A percentile compares a stretch with the other conserved stretches of the same genome.
These are phyloP conservation scores for Stomatorhinus ivindoensis DNA, from an alignment of 2,113 vertebrate species.

Conservation along the genomic window DNA sequence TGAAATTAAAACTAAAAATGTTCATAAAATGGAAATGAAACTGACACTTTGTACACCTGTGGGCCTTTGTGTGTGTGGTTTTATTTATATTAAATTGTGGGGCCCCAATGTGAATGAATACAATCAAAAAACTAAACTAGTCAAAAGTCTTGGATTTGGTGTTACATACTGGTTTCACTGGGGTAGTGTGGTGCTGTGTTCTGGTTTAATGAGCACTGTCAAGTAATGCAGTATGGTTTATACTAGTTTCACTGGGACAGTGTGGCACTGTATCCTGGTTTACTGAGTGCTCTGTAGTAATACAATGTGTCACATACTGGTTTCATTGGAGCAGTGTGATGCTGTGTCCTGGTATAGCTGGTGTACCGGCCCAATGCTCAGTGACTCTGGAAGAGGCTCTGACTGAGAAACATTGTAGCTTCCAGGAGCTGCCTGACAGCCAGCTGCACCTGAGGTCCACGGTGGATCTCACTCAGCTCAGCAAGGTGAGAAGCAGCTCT, in stretches of 20 bases:
- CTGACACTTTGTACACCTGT: no score
- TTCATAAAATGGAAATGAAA: no score
- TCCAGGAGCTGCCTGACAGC: slow-evolving; percentile 76
- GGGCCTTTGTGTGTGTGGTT: neutral
- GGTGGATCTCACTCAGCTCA: slow-evolving; percentile 84
- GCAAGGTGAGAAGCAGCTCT: slow-evolving; percentile 70
- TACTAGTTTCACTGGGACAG: neutral
- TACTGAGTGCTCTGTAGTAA: neutral
- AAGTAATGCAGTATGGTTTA: neutral
- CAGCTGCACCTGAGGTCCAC: slow-evolving; percentile 82
- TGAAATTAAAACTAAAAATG: no score
- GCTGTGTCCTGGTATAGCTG: slow-evolving; percentile 42
- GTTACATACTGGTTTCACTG: neutral
- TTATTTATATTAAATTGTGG: no score
- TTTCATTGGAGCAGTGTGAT: neutral
- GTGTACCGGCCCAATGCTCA: slow-evolving; percentile 65
- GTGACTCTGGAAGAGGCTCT: slow-evolving; percentile 80
- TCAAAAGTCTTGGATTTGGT: neutral
- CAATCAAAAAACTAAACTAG: no score
- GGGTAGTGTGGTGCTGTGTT: neutral
- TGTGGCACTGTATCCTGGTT: no score
- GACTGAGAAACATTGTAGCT: slow-evolving; percentile 89
- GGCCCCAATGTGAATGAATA: neutral
- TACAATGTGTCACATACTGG: neutral
- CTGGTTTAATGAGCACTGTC: neutral